phyloP scores from a whole-genome alignment of 2,797 vertebrate species.

The Arrhamphus sclerolepis region DNA sequence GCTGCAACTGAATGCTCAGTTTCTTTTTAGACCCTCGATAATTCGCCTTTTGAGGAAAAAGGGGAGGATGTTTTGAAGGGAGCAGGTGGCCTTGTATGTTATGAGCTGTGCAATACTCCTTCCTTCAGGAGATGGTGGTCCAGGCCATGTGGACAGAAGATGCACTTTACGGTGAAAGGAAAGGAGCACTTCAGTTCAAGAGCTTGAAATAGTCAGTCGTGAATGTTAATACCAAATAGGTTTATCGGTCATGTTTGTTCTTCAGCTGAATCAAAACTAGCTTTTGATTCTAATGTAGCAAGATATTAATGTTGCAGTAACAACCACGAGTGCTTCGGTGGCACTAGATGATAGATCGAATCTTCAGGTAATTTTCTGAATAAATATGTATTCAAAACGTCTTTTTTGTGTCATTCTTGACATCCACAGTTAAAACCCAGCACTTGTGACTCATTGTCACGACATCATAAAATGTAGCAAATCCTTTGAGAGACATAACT shows the following conservation, averaged over 20 bases:
- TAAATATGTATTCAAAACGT: constrained; percentile 64
- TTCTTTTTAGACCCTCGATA: constrained; percentile 35
- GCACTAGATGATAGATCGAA: constrained; percentile 38
- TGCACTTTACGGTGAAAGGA: constrained; percentile 71
- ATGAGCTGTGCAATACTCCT: constrained; percentile 63
- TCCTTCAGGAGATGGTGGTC: constrained; percentile 15
- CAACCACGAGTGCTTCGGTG: constrained; percentile 27
- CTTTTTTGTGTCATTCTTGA: constrained; percentile 10
- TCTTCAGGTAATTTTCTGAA: constrained; percentile 69
- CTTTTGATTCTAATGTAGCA: constrained; percentile 68
- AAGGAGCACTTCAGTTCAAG: constrained; percentile 45
- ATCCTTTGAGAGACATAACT: neutral
- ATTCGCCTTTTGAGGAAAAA: constrained; percentile 46
- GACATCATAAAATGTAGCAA: neutral
- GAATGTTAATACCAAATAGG: constrained; percentile 66
- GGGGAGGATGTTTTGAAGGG: constrained; percentile 20
- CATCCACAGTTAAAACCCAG: too few relatives aligned
- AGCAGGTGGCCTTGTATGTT: constrained; percentile 47
- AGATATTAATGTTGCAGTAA: constrained; percentile 53
- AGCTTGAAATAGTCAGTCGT: constrained; percentile 66
- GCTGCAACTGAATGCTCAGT: constrained; percentile 24
- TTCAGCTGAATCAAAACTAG: constrained; percentile 48
- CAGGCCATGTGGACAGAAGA: constrained; percentile 44
- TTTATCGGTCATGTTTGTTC: constrained; percentile 42
- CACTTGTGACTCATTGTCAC: neutral